Evolutionary conservation across 2,113 vertebrate species (phyloP), one percentile per base, ranked within the genome.

Genomic region (Eclectus roratus): DNA sequence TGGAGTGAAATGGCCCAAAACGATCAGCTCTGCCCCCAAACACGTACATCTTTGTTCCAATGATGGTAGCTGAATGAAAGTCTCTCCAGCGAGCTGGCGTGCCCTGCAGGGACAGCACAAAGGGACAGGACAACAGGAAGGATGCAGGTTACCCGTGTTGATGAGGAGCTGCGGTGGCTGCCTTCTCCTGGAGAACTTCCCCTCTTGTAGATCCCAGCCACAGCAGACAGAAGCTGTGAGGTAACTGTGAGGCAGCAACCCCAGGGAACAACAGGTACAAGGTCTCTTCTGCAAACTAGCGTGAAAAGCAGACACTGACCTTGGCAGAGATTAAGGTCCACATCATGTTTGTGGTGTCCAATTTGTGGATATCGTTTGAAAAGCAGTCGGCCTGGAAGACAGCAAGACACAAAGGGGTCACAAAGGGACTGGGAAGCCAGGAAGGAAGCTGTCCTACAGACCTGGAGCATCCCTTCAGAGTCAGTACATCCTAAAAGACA

Each of bases 331-430:
- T 98, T 96, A 99, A 97, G 56, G 98, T 98, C 99, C 99, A 99
- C 18, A 88, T 98, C 99, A 99, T 99, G 96, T 97, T 98, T 91
- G 97, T 98, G 80, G 99, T 99, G 94, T 99, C 99, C 97, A 99
- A 93, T 96, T 99, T 99, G 97, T 99, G 99, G 93, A 99, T 99
- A 91, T 99, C 99, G n/a, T 99, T 99, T 85, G 99, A 99, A 98
- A 99, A 99, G 97, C 99, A 99, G 97, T 99, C 99, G 11, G 99
- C 99, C 99, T 99, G 97, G 50, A 89, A 96, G 82, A 96, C 55
- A 97, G 66, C 73, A 6, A 5, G 33, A 29, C 46, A 89, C 46
- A 47, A 47, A 47, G 46, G 19, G 46, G 64, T 96, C 84, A 89
- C 69, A 91, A 37, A 79, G 46, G 11, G 29, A 71, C 58, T 50